phyloP scores from a whole-genome alignment of 2,888 invertebrate species.

The Callyntrura sp. region DNA sequence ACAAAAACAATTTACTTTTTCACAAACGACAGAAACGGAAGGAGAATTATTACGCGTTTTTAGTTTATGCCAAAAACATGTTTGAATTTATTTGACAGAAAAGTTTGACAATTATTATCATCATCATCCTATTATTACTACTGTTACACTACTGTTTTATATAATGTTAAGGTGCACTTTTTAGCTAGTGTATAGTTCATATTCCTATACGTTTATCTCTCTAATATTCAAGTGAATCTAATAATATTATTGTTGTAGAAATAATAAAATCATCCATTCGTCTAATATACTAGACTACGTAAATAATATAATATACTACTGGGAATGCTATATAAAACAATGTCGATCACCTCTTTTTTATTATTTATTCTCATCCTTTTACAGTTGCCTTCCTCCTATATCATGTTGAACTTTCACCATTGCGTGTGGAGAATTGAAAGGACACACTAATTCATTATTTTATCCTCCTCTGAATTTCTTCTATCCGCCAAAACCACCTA shows the following conservation, averaged over 20 bases:
- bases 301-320: conserved; percentile 16
- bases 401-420: conserved; percentile 30
- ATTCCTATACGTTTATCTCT: conserved; percentile 51
- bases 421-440: not conserved
- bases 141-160: conserved; percentile 3
- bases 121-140: not conserved
- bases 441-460: conserved; percentile 1
- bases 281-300: conserved; percentile 10
- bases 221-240: conserved; percentile 61
- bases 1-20: not conserved
- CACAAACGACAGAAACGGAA: not conserved
- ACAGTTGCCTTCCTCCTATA: conserved; percentile 24
- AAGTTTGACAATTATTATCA: not conserved
- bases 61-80: not conserved
- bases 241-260: conserved; percentile 57
- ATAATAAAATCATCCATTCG: conserved; percentile 45
- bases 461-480: not conserved
- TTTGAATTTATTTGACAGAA: not conserved
- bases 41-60: not conserved
- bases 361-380: conserved; percentile 44
- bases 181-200: conserved; percentile 27
- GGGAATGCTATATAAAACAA: conserved; percentile 18
- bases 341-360: conserved; percentile 35
- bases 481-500: too few species aligned
- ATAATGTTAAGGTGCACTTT: conserved; percentile 42